Conservation (phyloP, 1,140 invertebrate genomes). For the Yoshiicerus persimilis region DNA sequence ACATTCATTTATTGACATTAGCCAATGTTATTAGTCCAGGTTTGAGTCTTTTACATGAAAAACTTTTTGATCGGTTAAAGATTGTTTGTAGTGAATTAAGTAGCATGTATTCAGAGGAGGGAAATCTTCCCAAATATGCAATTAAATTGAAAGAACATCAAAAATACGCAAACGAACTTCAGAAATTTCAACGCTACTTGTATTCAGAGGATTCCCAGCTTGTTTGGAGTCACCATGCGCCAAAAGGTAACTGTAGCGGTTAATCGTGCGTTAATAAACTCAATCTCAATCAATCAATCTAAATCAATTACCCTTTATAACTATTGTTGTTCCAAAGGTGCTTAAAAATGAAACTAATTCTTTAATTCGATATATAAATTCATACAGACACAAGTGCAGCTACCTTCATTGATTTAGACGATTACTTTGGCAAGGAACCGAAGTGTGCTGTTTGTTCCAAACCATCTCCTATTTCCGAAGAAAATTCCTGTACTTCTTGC, state of each 20-base stretch:
- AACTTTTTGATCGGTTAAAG: not conserved
- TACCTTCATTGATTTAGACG: not conserved
- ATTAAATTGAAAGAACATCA: not conserved
- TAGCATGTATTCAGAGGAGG: not conserved
- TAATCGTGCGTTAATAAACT: too few relatives aligned
- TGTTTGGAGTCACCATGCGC: not conserved
- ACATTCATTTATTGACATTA: not conserved
- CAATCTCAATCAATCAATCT: too few relatives aligned
- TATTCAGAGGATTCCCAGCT: not conserved
- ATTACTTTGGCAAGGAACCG: not conserved
- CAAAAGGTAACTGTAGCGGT: not conserved
- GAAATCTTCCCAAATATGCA: not conserved
- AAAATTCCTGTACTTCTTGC: not conserved
- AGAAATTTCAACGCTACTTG: not conserved
- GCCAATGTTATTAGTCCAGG: not conserved
- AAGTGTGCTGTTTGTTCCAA: not conserved
- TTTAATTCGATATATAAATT: too few relatives aligned
- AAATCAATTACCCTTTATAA: too few relatives aligned
- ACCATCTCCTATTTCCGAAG: not conserved
- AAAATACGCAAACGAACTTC: not conserved
- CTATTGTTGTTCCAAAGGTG: too few relatives aligned
- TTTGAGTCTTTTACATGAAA: not conserved
- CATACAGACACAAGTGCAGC: not conserved
- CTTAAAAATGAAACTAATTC: too few relatives aligned
- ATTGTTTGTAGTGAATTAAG: not conserved